Evolutionary conservation across 2,888 invertebrate genomes (phyloP).

Genomic region (Cryptocephalus moraei): DNA sequence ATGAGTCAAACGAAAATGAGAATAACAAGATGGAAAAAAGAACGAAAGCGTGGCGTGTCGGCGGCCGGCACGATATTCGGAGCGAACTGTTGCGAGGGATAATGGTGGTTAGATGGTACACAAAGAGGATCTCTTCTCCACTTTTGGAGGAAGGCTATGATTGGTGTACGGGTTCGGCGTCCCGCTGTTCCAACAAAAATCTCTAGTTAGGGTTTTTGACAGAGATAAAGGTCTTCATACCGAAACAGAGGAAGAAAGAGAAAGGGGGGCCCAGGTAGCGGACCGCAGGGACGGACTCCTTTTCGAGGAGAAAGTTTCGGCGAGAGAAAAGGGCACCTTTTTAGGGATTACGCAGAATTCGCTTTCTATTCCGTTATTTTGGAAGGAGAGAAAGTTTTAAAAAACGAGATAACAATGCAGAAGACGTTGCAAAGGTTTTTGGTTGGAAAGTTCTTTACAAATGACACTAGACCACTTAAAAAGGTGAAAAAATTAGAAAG

Average conservation of each 20-base stretch:
- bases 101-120: conserved; percentile 14
- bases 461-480: too few relatives aligned
- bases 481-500: too few relatives aligned
- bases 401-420: too few relatives aligned
- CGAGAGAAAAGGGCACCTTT: too few relatives aligned
- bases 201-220: conserved; percentile 22
- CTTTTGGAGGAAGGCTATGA: conserved; percentile 17
- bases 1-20: too few relatives aligned
- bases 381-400: too few relatives aligned
- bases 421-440: background rate
- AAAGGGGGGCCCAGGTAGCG: conserved; percentile 20
- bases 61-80: conserved; percentile 13
- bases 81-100: conserved; percentile 13
- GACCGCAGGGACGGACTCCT: conserved; percentile 10
- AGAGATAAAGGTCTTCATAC: conserved; percentile 25
- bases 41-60: conserved; percentile 9
- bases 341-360: too few relatives aligned
- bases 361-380: too few relatives aligned
- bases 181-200: conserved; percentile 23
- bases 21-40: too few relatives aligned
- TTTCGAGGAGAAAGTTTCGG: too few relatives aligned
- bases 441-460: conserved; percentile 6
- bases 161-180: conserved; percentile 24
- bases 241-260: background rate
- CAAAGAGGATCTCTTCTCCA: conserved; percentile 1